Evolutionary conservation across 2,113 vertebrate species (phyloP).

Genomic region (Nothocercus nigrocapillus): DNA sequence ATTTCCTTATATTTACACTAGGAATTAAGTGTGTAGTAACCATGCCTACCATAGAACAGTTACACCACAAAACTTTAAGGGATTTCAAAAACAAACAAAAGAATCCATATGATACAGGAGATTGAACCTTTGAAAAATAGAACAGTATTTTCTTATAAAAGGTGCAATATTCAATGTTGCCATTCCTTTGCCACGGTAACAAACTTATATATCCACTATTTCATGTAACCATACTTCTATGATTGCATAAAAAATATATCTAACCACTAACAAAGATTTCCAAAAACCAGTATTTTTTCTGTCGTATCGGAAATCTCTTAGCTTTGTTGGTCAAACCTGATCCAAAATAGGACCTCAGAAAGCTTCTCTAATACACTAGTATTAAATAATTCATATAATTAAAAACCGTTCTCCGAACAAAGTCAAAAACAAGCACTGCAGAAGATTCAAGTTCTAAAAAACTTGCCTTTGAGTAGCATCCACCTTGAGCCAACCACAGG

Average conservation of each 20-base stretch:
- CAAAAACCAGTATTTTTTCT: neutral
- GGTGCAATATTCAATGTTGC: neutral
- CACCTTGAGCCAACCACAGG: neutral
- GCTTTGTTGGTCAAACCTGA: neutral
- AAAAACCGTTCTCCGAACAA: neutral
- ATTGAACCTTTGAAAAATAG: neutral
- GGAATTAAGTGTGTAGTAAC: conserved; percentile 9
- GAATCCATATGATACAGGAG: neutral
- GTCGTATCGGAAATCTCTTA: neutral
- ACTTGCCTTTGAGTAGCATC: neutral
- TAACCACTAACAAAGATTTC: neutral
- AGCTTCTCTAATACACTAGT: neutral
- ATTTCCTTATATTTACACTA: conserved; percentile 29
- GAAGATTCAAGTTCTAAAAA: neutral
- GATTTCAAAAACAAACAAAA: conserved; percentile 31
- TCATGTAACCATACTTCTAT: neutral
- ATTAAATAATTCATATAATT: neutral
- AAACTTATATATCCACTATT: neutral
- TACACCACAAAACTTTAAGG: neutral
- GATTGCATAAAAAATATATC: neutral
- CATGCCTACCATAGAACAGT: neutral
- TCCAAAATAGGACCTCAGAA: neutral
- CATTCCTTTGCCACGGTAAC: neutral
- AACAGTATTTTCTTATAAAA: neutral
- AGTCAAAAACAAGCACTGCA: neutral